Evolutionary conservation across 2,113 vertebrate species (phyloP).

Genomic region (Rhodinocichla rosea): DNA sequence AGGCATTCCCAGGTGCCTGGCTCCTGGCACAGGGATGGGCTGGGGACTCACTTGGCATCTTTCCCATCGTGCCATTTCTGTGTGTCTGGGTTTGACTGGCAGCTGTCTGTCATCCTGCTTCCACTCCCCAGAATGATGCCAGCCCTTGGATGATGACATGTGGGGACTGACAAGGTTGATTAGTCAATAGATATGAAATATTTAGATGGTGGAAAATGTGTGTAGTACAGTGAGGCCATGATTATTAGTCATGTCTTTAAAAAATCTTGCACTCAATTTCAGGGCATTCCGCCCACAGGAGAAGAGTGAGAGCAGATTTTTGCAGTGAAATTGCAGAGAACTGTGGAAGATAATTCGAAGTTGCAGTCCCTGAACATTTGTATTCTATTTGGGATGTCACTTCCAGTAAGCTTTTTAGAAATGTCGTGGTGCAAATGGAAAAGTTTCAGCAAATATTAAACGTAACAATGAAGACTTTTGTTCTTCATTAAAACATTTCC

Average conservation of each 20-base stretch:
- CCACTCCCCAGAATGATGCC: not conserved
- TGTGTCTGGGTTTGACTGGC: not conserved
- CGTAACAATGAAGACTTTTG: constrained; percentile 53
- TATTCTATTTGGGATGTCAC: constrained; percentile 18
- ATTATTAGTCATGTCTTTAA: not conserved
- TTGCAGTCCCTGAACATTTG: not conserved
- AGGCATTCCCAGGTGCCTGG: not conserved
- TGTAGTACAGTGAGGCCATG: not conserved
- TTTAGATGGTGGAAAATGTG: not conserved
- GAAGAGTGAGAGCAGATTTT: not conserved
- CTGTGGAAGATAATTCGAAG: not conserved
- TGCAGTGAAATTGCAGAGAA: not conserved
- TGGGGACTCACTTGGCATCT: not conserved
- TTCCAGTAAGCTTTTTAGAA: constrained; percentile 42
- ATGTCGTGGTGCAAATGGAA: not conserved
- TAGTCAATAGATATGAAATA: not conserved
- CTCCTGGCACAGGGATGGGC: fast-evolving
- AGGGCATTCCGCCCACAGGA: not conserved
- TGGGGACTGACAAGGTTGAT: not conserved
- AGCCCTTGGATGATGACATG: not conserved
- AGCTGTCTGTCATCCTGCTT: not conserved
- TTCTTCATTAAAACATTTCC: constrained; percentile 66
- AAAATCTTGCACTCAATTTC: not conserved
- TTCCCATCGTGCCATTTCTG: not conserved
- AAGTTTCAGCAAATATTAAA: constrained; percentile 22